Conservation (phyloP, 2,888 invertebrate genomes). For the Eumerus sabulonum region DNA sequence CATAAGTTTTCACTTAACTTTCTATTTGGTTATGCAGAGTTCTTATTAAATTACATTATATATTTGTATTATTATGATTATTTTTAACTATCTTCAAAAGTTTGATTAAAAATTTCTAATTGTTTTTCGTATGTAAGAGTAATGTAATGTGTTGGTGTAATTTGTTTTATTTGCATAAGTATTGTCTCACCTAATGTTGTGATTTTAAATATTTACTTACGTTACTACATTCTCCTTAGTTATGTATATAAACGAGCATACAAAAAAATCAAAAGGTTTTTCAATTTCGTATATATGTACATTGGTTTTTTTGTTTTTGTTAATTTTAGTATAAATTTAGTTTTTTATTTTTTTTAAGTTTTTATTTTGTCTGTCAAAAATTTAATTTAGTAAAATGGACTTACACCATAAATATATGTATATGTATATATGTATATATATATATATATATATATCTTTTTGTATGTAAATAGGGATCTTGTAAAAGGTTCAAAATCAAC, state of each 20-base stretch:
- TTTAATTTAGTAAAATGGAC: constrained; percentile 70
- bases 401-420: constrained; percentile 70
- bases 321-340: constrained; percentile 43
- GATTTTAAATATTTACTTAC: constrained; percentile 41
- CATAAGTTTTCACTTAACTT: background rate
- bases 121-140: constrained; percentile 21
- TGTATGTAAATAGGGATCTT: constrained; percentile 70
- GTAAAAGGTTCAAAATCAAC: constrained; percentile 70
- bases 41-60: too few relatives aligned
- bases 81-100: constrained; percentile 20
- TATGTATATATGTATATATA: constrained; percentile 72
- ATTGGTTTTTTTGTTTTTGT: constrained; percentile 18
- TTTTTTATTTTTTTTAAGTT: constrained; percentile 29
- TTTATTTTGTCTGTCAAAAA: constrained; percentile 58
- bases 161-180: constrained; percentile 54
- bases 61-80: background rate
- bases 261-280: constrained; percentile 69
- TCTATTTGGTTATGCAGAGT: constrained; percentile 10
- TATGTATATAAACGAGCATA: constrained; percentile 61
- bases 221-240: background rate
- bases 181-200: constrained; percentile 68
- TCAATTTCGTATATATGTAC: constrained; percentile 66
- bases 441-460: constrained; percentile 69
- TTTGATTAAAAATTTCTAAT: constrained; percentile 24
- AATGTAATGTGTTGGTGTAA: constrained; percentile 41